phyloP scores from a whole-genome alignment of 2,113 vertebrate species.

The Sarotherodon lohbergeri region DNA sequence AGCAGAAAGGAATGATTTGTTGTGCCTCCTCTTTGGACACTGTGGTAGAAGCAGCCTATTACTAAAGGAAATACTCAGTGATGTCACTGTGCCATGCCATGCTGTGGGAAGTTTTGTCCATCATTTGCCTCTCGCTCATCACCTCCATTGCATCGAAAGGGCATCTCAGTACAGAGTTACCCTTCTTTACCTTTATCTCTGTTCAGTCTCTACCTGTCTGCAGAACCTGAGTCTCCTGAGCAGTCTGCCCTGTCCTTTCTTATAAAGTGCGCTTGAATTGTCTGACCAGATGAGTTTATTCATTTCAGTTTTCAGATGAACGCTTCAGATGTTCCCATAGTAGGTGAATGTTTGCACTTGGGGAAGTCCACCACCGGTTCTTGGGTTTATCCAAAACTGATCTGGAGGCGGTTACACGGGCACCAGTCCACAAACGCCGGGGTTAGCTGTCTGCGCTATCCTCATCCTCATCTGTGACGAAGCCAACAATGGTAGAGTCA shows the following conservation, averaged over 20 bases:
- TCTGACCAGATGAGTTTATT: neutral
- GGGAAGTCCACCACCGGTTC: neutral
- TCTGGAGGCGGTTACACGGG: neutral
- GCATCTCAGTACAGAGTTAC: neutral
- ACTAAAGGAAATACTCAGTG: neutral
- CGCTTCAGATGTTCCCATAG: neutral
- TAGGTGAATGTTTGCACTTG: neutral
- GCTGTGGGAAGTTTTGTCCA: neutral
- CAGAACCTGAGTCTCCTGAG: neutral
- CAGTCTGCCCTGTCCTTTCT: neutral
- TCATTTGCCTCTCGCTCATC: neutral
- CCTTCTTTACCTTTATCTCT: neutral
- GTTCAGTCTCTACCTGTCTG: neutral
- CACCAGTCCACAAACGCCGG: rapidly evolving
- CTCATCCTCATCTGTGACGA: neutral
- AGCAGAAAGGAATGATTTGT: neutral
- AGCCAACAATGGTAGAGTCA: neutral
- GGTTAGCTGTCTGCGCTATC: neutral
- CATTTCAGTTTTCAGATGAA: neutral
- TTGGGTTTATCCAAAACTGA: neutral
- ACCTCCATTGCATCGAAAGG: neutral
- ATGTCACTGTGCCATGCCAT: neutral
- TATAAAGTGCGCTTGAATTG: neutral
- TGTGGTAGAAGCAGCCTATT: neutral
- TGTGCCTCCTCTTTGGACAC: neutral